Percentiles rank a stretch among this genome's conserved stretches.
Conservation (phyloP, 2,888 invertebrate genomes). For the Oscheius onirici region DNA sequence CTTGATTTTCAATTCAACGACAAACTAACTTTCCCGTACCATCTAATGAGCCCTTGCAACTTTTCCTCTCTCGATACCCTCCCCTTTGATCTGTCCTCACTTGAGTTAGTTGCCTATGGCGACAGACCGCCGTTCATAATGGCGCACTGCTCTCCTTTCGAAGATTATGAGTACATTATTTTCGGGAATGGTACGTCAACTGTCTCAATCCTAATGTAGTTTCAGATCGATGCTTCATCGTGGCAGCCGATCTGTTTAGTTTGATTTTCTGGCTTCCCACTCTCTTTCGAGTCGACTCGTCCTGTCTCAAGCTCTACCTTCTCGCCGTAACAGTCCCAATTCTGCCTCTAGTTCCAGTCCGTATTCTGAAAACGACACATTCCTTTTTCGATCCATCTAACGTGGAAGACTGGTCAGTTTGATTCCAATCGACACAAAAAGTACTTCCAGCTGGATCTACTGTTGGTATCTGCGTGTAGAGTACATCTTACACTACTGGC, state of each 20-base stretch:
- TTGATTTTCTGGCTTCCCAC: not conserved
- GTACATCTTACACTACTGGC: conserved; percentile 12
- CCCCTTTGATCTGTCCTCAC: too few species aligned
- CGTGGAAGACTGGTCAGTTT: conserved; percentile 11
- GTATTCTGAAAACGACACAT: not conserved
- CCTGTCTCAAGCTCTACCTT: not conserved
- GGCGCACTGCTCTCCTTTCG: conserved; percentile 19
- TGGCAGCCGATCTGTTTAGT: not conserved
- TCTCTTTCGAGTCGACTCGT: not conserved
- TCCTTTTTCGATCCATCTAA: conserved; percentile 21
- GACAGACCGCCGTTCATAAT: not conserved
- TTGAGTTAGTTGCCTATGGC: too few species aligned
- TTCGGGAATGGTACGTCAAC: conserved; percentile 10
- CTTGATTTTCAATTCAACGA: too few species aligned
- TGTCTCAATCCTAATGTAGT: too few species aligned
- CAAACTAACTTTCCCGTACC: too few species aligned
- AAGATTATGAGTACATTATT: conserved; percentile 28
- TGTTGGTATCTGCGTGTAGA: conserved; percentile 26
- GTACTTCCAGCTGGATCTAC: not conserved
- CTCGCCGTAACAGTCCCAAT: not conserved
- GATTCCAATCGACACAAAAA: not conserved
- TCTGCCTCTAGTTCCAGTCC: not conserved
- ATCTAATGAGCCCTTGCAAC: too few species aligned
- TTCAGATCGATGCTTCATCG: not conserved
- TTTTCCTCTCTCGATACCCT: too few species aligned